Base-by-base conservation (phyloP, 2,888 invertebrate species). In the Celastrina argiolus region DNA sequence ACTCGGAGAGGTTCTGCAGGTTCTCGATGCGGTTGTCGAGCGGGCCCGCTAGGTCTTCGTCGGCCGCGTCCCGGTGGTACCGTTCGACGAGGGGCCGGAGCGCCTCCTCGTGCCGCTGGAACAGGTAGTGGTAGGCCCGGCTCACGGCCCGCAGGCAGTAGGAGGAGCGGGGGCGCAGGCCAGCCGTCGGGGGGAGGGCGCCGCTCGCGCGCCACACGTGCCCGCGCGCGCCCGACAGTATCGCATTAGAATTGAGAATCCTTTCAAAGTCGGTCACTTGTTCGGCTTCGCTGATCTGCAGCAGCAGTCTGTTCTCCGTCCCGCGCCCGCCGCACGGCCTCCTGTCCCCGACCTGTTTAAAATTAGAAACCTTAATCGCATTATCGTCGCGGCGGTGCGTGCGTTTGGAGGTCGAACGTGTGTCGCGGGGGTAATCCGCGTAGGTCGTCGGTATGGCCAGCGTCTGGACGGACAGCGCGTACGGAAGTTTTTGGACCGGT, bases 251-350 rank as follows among this genome's bases (percentile, higher is more conserved):
- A 83, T 87, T 88, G 81, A 93, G 93, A 92, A 93, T 92, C 92
- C 93, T 92, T 87, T 92, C 91, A 89, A 93, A 92, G 87, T 93
- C 92, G 41, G 85, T 84, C 81, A 92, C 91, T 92, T 92, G 87
- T 74, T 91, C 84, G 92, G 93, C 92, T 92, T 93, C 93, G 73
- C 91, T 88, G 83, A 93, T 93, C 83, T 92, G 88, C 79, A 87
- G 81, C 81, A 93, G 80, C 80, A 91, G 79, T 77, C 84, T 87
- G 82, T 91, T 92, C 81, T 90, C 85, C 75, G 91, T 92, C 83
- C 85, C 91, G 81, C 81, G 89, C 79, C 83, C 85, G 75, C 84
- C 74, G 72, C 89, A 89, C 86, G 87, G 84, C 85, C 86, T 88
- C 88, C 83, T 86, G 80, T 83, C 85, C 80, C 81, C 78, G 80